Base-by-base conservation (phyloP, 2,113 vertebrate species). In the Eonycteris spelaea region DNA sequence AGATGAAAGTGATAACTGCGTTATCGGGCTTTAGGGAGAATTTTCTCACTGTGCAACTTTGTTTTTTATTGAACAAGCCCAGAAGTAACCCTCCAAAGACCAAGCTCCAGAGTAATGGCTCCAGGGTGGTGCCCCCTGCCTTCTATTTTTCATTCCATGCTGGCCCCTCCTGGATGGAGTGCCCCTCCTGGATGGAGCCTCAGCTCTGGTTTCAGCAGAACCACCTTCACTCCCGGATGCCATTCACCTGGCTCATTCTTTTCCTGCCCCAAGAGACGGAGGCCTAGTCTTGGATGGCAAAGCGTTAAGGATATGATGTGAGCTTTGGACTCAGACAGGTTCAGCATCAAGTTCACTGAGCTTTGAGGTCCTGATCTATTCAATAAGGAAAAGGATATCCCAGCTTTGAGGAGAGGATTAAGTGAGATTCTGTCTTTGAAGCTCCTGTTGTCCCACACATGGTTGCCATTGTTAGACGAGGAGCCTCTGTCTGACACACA, bases 351-450 rank as follows among this genome's bases (percentile, higher is more conserved):
- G 30, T 19, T 61, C 48, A 16, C 61, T 0, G 57, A 45, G 59
- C 5, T 78, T 48, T 2, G 0, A 16, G 78, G 48, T 48, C 71
- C 53, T 92, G 55, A 90, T 86, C 82, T 94, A 6, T 4, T 63
- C 67, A 79, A 21, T 0, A 2, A 48, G 43, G 48, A 11, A 40
- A 77, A 90, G 51, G 68, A 33, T 15, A 53, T 33, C 65, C 71
- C 59, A 24, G 59, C 75, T 90, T 45, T 74, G 95, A 92, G 85
- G 45, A 85, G 71, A 40, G 75, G 88, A 88, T 82, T 94, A 92
- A 87, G 71, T 16, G 16, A 14, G 80, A 71, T 40, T 84, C 75
- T 86, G 51, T 61, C n/a, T 90, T 24, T 26, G 74, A 87, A 84
- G 84, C 70, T n/a, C 61, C 16, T 22, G 14, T 7, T 6, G 22